phyloP scores from a whole-genome alignment of 2,888 invertebrate genomes.

The Glaucopsyche alexis region DNA sequence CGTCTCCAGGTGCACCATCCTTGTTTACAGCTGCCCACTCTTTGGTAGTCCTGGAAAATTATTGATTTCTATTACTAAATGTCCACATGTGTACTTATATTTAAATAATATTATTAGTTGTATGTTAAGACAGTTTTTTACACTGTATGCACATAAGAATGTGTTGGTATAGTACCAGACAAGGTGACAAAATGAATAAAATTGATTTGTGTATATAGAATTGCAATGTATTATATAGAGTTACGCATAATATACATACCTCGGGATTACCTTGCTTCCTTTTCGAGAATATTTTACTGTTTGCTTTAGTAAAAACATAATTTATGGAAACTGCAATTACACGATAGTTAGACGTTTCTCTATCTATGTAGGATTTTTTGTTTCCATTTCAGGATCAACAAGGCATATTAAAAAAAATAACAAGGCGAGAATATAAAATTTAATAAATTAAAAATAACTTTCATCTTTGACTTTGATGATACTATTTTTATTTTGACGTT shows the following conservation, averaged over 20 bases:
- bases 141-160: neutral
- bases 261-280: conserved; percentile 62
- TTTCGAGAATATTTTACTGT: conserved; percentile 63
- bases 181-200: neutral
- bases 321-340: conserved; percentile 60
- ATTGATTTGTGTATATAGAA: neutral
- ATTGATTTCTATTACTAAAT: neutral
- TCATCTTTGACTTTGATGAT: conserved; percentile 69
- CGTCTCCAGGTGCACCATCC: conserved; percentile 75
- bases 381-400: conserved; percentile 46
- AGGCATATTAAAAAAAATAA: conserved; percentile 50
- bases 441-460: conserved; percentile 73
- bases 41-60: conserved; percentile 55
- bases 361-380: conserved; percentile 48
- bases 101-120: neutral
- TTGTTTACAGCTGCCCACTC: conserved; percentile 48
- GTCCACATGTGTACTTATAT: neutral
- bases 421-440: conserved; percentile 48
- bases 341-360: conserved; percentile 48
- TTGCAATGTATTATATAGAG: conserved; percentile 33
- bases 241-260: conserved; percentile 53
- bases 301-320: conserved; percentile 74
- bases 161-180: neutral
- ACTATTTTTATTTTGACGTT: conserved; percentile 65
- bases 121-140: neutral